Evolutionary conservation across 2,888 invertebrate species (phyloP).

Genomic region (Polia nebulosa): DNA sequence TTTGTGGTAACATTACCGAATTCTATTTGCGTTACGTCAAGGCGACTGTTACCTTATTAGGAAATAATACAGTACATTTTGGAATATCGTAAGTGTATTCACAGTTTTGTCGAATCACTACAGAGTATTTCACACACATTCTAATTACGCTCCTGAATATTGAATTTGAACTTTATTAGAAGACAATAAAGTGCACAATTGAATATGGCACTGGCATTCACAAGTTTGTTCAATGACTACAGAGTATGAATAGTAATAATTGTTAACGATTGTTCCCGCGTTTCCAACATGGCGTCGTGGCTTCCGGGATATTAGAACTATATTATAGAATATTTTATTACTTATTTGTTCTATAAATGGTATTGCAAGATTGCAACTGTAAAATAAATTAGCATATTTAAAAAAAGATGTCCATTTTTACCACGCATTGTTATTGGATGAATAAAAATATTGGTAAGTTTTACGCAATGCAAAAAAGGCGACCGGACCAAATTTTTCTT

Average conservation of each 20-base stretch:
- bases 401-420: not conserved
- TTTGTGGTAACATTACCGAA: conserved; percentile 38
- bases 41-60: conserved; percentile 30
- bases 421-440: not conserved
- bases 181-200: conserved; percentile 31
- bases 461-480: not conserved
- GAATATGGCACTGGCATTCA: conserved; percentile 19
- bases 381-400: conserved; percentile 49
- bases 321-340: conserved; percentile 64
- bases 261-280: conserved; percentile 66
- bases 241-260: conserved; percentile 67
- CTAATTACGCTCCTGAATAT: conserved; percentile 36
- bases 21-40: conserved; percentile 28
- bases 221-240: conserved; percentile 58
- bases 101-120: conserved; percentile 42
- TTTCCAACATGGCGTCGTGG: conserved; percentile 61
- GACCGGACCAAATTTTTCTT: not conserved
- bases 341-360: conserved; percentile 60
- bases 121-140: conserved; percentile 58
- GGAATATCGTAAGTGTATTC: conserved; percentile 19
- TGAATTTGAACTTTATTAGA: conserved; percentile 38
- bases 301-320: conserved; percentile 69
- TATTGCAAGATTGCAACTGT: conserved; percentile 58
- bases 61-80: conserved; percentile 43
- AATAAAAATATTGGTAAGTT: not conserved